Conservation (phyloP, 2,797 vertebrate genomes). For the Natrix natrix region DNA sequence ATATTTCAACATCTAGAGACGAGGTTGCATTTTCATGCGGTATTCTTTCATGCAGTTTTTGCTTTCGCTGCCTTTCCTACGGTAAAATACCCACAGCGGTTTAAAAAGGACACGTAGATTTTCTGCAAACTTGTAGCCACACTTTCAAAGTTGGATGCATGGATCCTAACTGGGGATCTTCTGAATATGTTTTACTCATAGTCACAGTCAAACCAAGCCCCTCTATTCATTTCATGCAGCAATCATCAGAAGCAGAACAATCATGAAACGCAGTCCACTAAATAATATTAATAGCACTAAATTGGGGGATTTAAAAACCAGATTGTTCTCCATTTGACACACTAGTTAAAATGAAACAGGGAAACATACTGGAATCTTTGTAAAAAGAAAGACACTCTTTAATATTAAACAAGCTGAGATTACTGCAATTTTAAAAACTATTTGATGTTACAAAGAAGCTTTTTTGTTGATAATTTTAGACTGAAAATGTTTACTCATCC, state of each 20-base stretch:
- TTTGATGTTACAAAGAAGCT: background rate
- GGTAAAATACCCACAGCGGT: conserved; percentile 39
- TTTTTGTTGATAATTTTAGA: background rate
- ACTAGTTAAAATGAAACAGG: background rate
- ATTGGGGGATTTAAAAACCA: background rate
- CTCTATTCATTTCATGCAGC: background rate
- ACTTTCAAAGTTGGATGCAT: background rate
- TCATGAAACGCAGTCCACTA: accelerated
- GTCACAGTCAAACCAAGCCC: conserved; percentile 8
- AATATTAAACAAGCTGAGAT: conserved; percentile 25
- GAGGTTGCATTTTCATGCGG: conserved; percentile 37
- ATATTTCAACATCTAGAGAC: conserved; percentile 27
- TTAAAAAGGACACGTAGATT: background rate
- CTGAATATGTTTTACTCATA: conserved; percentile 37
- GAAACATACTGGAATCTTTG: background rate
- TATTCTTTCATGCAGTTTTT: conserved; percentile 32
- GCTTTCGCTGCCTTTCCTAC: background rate
- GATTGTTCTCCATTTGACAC: conserved; percentile 1
- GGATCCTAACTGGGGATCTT: conserved; percentile 15
- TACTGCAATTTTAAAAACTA: conserved; percentile 7
- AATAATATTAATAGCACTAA: background rate
- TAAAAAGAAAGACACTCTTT: background rate
- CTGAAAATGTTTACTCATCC: conserved; percentile 10
- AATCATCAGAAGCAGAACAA: background rate
- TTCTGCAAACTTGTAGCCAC: background rate